Conservation (phyloP, 2,797 vertebrate species). For the Chloroceryle inda region DNA sequence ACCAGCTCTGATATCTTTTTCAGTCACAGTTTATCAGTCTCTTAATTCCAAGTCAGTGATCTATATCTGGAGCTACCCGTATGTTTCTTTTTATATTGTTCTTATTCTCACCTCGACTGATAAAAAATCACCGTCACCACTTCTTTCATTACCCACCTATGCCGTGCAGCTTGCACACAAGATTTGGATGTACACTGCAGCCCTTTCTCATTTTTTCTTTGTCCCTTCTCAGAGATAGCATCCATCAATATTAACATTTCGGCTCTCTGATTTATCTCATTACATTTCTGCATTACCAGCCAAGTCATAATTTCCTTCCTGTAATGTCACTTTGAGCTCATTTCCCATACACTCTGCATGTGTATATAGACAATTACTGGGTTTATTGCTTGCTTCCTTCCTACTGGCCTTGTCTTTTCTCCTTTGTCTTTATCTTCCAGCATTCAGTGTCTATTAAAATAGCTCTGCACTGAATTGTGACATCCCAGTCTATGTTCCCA, state of each 20-base stretch:
- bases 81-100: constrained; percentile 15
- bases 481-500: background rate
- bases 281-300: constrained; percentile 48
- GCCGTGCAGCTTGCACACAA: background rate
- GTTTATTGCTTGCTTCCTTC: constrained; percentile 63
- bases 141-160: constrained; percentile 4
- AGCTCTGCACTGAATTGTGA: background rate
- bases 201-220: constrained; percentile 23
- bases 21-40: background rate
- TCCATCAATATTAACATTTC: constrained; percentile 65
- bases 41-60: constrained; percentile 22
- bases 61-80: background rate
- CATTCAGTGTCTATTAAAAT: constrained; percentile 36
- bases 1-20: background rate
- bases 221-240: constrained; percentile 32
- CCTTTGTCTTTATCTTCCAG: constrained; percentile 19
- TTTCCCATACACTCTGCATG: constrained; percentile 46
- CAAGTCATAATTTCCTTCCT: constrained; percentile 62
- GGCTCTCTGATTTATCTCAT: constrained; percentile 61
- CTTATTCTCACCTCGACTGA: background rate
- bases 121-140: constrained; percentile 25
- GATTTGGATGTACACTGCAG: constrained; percentile 2
- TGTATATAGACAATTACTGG: constrained; percentile 43
- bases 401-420: constrained; percentile 33
- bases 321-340: constrained; percentile 59